Conservation (phyloP, 2,797 vertebrate genomes). For the Mastacembelus armatus region DNA sequence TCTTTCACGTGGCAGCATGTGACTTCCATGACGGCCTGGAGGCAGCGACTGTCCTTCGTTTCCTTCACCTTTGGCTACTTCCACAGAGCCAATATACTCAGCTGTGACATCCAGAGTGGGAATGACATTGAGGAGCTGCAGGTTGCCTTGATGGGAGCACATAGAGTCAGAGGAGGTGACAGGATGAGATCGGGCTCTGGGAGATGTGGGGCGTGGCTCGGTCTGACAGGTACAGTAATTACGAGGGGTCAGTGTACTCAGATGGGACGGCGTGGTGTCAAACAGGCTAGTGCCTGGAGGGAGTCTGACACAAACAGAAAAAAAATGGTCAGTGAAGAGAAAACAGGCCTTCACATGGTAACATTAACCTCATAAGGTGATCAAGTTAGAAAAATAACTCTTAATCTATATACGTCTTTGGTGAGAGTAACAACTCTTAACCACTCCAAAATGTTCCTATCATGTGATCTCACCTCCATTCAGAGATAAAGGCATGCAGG, state of each 20-base stretch:
- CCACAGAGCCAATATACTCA: constrained; percentile 81
- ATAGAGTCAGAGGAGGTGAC: constrained; percentile 49
- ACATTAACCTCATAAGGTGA: no score
- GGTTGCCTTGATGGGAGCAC: constrained; percentile 79
- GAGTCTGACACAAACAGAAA: constrained; percentile 77
- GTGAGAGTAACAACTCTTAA: no score
- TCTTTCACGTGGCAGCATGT: accelerated
- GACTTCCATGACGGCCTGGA: constrained; percentile 31
- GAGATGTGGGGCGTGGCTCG: constrained; percentile 49
- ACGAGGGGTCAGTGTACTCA: constrained; percentile 49
- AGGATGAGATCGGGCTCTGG: constrained; percentile 52
- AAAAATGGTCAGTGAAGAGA: constrained; percentile 18
- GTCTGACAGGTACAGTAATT: constrained; percentile 84
- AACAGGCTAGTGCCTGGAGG: constrained; percentile 88
- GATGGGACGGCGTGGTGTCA: constrained; percentile 79
- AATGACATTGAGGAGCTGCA: constrained; percentile 83
- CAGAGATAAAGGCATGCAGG: constrained; percentile 81
- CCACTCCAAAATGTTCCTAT: no score
- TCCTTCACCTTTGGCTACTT: constrained; percentile 53
- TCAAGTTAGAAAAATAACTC: no score
- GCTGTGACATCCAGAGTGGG: constrained; percentile 87
- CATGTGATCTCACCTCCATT: constrained; percentile 83
- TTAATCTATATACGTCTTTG: no score
- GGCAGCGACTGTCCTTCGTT: constrained; percentile 48
- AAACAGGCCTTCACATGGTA: no score